Conservation (phyloP, 2,888 invertebrate genomes). For the Cantharis rufa region DNA sequence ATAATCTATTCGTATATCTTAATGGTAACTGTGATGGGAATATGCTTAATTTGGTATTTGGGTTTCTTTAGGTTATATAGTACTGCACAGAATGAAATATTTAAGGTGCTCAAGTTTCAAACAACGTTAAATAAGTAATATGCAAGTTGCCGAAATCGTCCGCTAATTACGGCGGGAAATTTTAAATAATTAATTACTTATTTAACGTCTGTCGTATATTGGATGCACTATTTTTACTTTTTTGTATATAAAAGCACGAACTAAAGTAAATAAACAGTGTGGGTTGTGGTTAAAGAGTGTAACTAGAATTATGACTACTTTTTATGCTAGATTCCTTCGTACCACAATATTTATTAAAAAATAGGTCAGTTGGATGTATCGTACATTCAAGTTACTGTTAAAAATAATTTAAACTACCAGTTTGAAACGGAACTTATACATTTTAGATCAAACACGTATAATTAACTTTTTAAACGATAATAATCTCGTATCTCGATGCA, state of each 20-base stretch:
- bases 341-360: not conserved
- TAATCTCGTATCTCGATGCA: not conserved
- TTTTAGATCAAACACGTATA: conserved; percentile 1
- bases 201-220: not conserved
- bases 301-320: not conserved
- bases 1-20: not conserved
- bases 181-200: not conserved
- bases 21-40: not conserved
- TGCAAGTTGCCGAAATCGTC: not conserved
- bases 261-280: conserved; percentile 31
- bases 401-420: conserved; percentile 2
- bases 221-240: conserved; percentile 1
- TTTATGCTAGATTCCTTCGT: not conserved
- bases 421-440: conserved; percentile 3
- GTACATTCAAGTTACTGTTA: conserved; percentile 2
- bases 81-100: not conserved
- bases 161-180: not conserved
- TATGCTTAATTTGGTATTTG: not conserved
- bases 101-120: not conserved
- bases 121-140: not conserved
- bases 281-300: conserved; percentile 25
- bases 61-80: not conserved
- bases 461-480: conserved; percentile 4
- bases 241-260: conserved; percentile 21
- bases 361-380: not conserved